Conservation (phyloP, 1,140 invertebrate species). For the Hypothenemus hampei region DNA sequence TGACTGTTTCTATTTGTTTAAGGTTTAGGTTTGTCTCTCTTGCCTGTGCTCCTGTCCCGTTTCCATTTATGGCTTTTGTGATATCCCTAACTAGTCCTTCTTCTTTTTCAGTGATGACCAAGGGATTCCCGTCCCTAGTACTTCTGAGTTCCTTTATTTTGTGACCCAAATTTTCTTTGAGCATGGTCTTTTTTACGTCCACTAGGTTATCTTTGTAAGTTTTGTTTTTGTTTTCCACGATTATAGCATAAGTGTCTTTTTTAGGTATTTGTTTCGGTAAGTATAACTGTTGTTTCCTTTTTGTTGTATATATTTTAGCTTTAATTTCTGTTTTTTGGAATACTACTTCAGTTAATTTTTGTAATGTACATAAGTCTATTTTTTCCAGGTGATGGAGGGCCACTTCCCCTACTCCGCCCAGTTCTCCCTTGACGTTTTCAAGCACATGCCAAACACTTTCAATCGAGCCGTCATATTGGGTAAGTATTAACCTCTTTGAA, state of each 20-base stretch:
- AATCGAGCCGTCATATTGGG: not conserved
- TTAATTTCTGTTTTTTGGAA: not conserved
- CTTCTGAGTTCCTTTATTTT: not conserved
- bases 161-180: not conserved
- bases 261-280: not conserved
- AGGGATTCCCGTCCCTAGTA: not conserved
- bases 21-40: not conserved
- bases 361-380: not conserved
- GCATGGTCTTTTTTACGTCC: not conserved
- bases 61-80: not conserved
- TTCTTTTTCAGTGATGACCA: not conserved
- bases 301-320: not conserved
- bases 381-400: not conserved
- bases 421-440: not conserved
- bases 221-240: not conserved
- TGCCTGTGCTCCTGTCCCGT: not conserved
- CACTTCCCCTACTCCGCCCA: not conserved
- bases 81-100: not conserved
- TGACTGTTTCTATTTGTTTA: not conserved
- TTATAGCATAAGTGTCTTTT: not conserved
- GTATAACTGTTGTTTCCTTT: not conserved
- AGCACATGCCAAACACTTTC: not conserved
- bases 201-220: not conserved
- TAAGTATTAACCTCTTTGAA: conserved; percentile 1
- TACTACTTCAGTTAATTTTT: not conserved